Evolutionary conservation across 1,140 invertebrate species (phyloP).

Genomic region (Cydia fagiglandana): DNA sequence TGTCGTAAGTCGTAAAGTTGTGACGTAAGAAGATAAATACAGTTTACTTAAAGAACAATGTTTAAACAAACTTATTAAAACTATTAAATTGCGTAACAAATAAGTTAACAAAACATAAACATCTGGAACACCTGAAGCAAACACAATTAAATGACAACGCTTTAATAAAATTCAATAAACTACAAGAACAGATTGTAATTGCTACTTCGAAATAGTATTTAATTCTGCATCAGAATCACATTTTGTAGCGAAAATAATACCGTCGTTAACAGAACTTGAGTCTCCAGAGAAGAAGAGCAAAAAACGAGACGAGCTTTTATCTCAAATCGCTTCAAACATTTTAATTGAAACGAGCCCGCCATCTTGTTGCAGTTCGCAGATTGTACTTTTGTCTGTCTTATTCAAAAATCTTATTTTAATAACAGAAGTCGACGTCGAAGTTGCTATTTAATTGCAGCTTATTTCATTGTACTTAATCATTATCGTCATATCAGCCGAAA

Average conservation of each 20-base stretch:
- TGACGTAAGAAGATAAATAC: too few relatives aligned
- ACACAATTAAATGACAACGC: not conserved
- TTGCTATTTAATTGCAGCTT: too few relatives aligned
- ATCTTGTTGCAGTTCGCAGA: not conserved
- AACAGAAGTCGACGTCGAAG: too few relatives aligned
- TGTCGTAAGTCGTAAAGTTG: too few relatives aligned
- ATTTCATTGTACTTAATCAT: too few relatives aligned
- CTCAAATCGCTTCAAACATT: constrained; percentile 27
- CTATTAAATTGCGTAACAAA: not conserved
- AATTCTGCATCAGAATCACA: not conserved
- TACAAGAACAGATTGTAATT: constrained; percentile 2
- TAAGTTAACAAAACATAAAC: not conserved
- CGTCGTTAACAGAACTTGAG: constrained; percentile 3
- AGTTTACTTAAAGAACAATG: too few relatives aligned
- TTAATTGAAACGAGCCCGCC: constrained; percentile 22
- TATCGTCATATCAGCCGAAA: too few relatives aligned
- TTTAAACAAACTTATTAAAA: too few relatives aligned
- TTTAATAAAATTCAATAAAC: constrained; percentile 1
- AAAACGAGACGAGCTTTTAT: constrained; percentile 18
- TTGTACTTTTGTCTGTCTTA: not conserved
- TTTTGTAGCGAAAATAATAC: constrained; percentile 26
- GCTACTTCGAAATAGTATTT: constrained; percentile 22
- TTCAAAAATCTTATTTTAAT: not conserved
- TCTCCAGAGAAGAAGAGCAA: not conserved
- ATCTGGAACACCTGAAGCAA: not conserved